Conservation (phyloP, 2,797 vertebrate species). For the Galagoides demidoff region DNA sequence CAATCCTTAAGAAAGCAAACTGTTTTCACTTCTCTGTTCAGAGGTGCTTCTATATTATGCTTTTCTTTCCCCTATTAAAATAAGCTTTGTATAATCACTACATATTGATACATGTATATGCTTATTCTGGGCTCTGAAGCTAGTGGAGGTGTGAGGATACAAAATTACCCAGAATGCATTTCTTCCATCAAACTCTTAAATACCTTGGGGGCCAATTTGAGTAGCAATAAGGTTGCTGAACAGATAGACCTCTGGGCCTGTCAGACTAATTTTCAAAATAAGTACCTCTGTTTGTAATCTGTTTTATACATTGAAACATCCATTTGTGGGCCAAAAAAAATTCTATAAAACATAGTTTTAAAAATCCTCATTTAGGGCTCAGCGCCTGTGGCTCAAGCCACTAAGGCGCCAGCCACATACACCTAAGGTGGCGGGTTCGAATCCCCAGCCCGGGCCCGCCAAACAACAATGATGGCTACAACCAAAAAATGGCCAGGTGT, state of each 20-base stretch:
- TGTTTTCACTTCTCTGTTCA: conserved; percentile 62
- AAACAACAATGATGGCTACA: too few relatives aligned
- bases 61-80: conserved; percentile 45
- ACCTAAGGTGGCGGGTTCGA: too few relatives aligned
- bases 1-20: conserved; percentile 73
- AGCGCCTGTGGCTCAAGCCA: too few relatives aligned
- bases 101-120: background rate
- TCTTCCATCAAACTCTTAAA: conserved; percentile 22
- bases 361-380: background rate
- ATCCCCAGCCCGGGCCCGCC: too few relatives aligned
- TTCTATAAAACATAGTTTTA: background rate
- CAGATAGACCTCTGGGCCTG: background rate
- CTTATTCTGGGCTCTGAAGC: conserved; percentile 19
- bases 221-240: background rate
- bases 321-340: background rate
- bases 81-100: conserved; percentile 56
- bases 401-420: too few relatives aligned
- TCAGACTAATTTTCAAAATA: background rate
- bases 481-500: too few relatives aligned
- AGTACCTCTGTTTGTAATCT: background rate
- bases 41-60: conserved; percentile 7
- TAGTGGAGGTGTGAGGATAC: background rate
- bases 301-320: background rate
- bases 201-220: background rate
- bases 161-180: background rate